Base-by-base conservation (phyloP, 2,888 invertebrate species). In the Eupithecia insigniata region DNA sequence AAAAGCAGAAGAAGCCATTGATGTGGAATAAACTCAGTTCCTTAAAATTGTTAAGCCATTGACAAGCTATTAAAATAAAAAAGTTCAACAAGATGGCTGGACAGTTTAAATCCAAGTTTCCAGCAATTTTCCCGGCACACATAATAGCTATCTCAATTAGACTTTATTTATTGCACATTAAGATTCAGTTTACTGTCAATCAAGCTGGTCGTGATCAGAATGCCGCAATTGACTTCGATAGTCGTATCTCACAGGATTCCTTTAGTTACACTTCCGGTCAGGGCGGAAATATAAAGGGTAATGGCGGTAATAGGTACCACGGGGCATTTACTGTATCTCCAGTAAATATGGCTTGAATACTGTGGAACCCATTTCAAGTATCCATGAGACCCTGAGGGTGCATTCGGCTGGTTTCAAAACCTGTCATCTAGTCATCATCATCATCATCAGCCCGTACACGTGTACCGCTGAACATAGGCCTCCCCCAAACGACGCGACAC, bases 191-290 rank as follows among this genome's bases (percentile, higher is more conserved):
- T 39, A 22, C 65, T 66, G 65, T 66, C 70, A 65, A 28, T 65
- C 64, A 60, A 60, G 39, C 10, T 28, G 26, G 70, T 66, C 70
- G 65, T 70, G 70, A 66, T 39, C 65, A 70, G 16, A 66, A 30
- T 60, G 36, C 32, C 22, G 70, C 55, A 61, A 58, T 65, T 66
- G 16, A 28, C 65, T 66, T 55, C 34, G 34, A 58, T n/a, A n/a
- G n/a, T n/a, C n/a, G 65, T 61, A 68, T 68, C 61, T 43, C 68
- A 68, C 60, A 64, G 36, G 36, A 64, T 64, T 64, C 36, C 36
- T 36, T n/a, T 22, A 36, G 64, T 22, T 64, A 39, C 64, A 64
- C 64, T 64, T 64, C 64, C 64, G 64, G 36, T 36, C 22, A 22
- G 64, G 6, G 64, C 36, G 64, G 34, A 64, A 14, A 34, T 64